Base-by-base conservation (phyloP, 1,140 invertebrate species). In the Aphaenogaster floridana region DNA sequence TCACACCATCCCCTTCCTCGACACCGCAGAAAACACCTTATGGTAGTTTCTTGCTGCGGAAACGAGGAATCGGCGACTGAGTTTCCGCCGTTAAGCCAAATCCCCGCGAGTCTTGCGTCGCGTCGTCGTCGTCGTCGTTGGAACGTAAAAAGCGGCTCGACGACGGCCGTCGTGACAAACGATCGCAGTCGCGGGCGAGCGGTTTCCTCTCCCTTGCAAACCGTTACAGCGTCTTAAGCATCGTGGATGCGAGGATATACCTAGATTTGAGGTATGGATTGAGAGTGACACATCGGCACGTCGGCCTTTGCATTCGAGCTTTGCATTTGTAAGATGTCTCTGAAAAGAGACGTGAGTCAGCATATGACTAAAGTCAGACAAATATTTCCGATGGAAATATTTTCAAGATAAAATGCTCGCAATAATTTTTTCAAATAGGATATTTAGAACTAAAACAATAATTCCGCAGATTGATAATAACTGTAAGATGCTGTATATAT, bases 111-210 rank as follows among this genome's bases (percentile, higher is more conserved):
- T 86, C 72, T 81, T 68, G 77, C 76, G 54, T 83, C 71, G 42
- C 69, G 63, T 89, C 66, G 77, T 79, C 79, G 64, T 59, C 78
- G 72, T 45, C 79, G 59, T 83, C 78, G 78, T 84, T 66, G 63
- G 66, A 68, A 91, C 86, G 91, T 90, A 92, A 93, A 93, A 93
- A 92, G 86, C 92, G 80, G 59, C 86, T 87, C 81, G 90, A 91
- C 80, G 90, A 90, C 90, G 74, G 54, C 61, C 80, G 78, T 86
- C 79, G 89, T 91, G 92, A 93, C 92, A 92, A 93, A 93, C 90
- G 91, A 93, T 90, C 89, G 76, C 79, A 78, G 78, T 83, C 71
- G 59, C 74, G 88, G 69, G 28, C 68, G 66, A 66, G 61, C 52
- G 50, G n/a, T 61, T 84, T 68, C 89, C 52, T 77, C 39, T 28